Evolutionary conservation across 2,113 vertebrate species (phyloP), one percentile per base, ranked within the genome.

Genomic region (Sebastes fasciatus): DNA sequence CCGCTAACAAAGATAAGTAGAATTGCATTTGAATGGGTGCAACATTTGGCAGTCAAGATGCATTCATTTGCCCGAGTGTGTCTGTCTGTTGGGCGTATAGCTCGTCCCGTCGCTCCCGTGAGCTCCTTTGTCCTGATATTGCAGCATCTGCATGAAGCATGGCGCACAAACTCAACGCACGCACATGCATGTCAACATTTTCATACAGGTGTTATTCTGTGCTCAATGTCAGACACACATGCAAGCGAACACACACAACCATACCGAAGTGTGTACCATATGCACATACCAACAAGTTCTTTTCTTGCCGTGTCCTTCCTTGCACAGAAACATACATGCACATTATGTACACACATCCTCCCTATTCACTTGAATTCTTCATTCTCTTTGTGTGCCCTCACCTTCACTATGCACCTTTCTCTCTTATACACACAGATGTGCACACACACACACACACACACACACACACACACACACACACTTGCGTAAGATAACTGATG

Each of bases 81-180:
- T 80, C n/a, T 79, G 80, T 54, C 55, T 79, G 72, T 49, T 60
- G 13, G 5, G 58, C 52, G 0, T 71, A 8, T 11, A 63, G 34
- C 40, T 40, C 9, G 21, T 51, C 34, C 45, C 55, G 61, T 81
- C 78, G 61, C 74, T 81, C 67, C 79, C 69, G 61, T 82, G 5
- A 45, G 52, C 48, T 73, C 58, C 75, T 91, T 92, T 91, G 92
- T 92, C 84, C 78, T 45, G 16, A 79, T 86, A 77, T 61, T 86
- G 86, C 85, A 87, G 83, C 68, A 94, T 76, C 80, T 89, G 91
- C 88, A 90, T 89, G 73, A 81, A 49, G 61, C 65, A 55, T 71
- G 17, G 63, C 13, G 16, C 57, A 60, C 61, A 66, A 42, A 60
- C n/a, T 8, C 16, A 43, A n/a, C 40, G 16, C 23, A 58, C 64